phyloP scores from a whole-genome alignment of 2,797 vertebrate species.

The Macropus fuliginosus region DNA sequence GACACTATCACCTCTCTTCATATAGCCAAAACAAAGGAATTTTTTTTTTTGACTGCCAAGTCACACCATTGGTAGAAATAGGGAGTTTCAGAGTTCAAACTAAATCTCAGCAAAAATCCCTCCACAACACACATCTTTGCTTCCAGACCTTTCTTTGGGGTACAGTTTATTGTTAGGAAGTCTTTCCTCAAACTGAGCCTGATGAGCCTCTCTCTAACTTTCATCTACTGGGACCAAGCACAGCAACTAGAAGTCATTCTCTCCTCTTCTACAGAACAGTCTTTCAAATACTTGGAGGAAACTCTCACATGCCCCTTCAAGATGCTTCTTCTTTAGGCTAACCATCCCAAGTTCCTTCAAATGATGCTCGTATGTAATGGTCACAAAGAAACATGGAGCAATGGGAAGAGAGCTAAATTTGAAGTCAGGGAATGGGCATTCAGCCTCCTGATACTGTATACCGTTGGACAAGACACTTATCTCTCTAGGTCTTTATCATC shows the following conservation, averaged over 20 bases:
- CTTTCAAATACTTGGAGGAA: background rate
- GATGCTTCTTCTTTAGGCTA: background rate
- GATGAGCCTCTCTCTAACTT: no score
- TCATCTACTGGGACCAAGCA: no score
- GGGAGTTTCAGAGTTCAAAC: no score
- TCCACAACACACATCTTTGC: no score
- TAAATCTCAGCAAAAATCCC: no score
- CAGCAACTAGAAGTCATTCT: background rate
- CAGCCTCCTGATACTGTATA: background rate
- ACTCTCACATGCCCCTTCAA: background rate
- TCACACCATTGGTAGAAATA: no score
- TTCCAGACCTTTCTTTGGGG: no score
- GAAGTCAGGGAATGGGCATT: background rate
- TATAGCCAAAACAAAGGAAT: no score
- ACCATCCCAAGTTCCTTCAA: background rate
- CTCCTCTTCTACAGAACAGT: background rate
- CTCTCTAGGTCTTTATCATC: background rate
- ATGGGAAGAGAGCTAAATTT: background rate
- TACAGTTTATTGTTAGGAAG: no score
- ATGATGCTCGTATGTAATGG: background rate
- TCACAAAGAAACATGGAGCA: background rate
- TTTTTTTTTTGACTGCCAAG: no score
- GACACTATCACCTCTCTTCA: no score
- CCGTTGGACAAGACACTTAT: background rate
- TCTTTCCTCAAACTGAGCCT: no score